A percentile compares a stretch with the other conserved stretches of the same genome.
Evolutionary conservation across 2,797 vertebrate species (phyloP).

Genomic region (Melanotaenia nigrans): DNA sequence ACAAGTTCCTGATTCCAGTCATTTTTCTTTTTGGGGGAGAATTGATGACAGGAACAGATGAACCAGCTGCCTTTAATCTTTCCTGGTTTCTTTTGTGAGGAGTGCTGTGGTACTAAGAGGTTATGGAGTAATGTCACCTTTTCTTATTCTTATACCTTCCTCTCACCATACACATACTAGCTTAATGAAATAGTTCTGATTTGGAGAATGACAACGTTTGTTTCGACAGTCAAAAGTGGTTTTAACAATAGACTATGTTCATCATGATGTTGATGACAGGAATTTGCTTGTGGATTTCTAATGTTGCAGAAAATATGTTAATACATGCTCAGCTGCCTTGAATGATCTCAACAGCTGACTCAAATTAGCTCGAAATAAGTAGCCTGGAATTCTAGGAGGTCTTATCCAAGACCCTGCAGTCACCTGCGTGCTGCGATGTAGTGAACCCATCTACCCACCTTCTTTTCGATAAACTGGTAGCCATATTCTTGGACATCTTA

Average conservation of each 20-base stretch:
- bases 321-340: slow-evolving; percentile 67
- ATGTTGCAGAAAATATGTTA: slow-evolving; percentile 73
- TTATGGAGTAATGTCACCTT: slow-evolving; percentile 55
- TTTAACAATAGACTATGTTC: slow-evolving; percentile 21
- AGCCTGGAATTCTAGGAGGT: slow-evolving; percentile 77
- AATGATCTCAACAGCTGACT: slow-evolving; percentile 78
- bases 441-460: slow-evolving; percentile 46
- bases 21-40: slow-evolving; percentile 63
- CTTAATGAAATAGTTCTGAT: slow-evolving; percentile 26
- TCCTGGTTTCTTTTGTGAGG: slow-evolving; percentile 73
- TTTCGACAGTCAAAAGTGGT: slow-evolving; percentile 9
- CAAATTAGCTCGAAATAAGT: slow-evolving; percentile 79
- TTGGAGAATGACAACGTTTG: slow-evolving; percentile 16
- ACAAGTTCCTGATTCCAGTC: slow-evolving; percentile 63
- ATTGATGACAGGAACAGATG: slow-evolving; percentile 75
- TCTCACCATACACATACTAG: slow-evolving; percentile 8
- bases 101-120: slow-evolving; percentile 62
- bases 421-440: slow-evolving; percentile 66
- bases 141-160: slow-evolving; percentile 7
- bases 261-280: slow-evolving; percentile 19
- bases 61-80: slow-evolving; percentile 78
- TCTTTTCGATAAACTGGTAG: slow-evolving; percentile 44
- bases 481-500: slow-evolving; percentile 57
- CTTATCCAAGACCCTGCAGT: slow-evolving; percentile 59
- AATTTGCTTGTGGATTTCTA: slow-evolving; percentile 53